Evolutionary conservation across 2,113 vertebrate species (phyloP).

Genomic region (Rhabdornis inornatus): DNA sequence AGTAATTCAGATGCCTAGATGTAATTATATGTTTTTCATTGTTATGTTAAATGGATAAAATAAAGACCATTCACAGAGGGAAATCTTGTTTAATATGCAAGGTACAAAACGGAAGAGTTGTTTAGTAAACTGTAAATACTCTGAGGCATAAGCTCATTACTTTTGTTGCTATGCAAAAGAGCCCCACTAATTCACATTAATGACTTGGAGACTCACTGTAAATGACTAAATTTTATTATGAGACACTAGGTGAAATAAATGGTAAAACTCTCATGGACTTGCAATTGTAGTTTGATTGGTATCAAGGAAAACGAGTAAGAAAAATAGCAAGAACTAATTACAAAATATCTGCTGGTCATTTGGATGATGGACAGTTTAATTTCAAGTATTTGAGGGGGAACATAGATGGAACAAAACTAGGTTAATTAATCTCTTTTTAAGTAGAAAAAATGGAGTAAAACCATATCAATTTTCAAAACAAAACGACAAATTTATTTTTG

Average conservation of each 20-base stretch:
- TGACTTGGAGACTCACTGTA: neutral
- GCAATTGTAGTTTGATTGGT: neutral
- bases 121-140: slow-evolving; percentile 20
- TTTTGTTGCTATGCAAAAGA: neutral
- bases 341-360: neutral
- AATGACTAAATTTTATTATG: neutral
- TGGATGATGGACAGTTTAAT: neutral
- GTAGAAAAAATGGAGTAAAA: neutral
- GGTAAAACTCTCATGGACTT: neutral
- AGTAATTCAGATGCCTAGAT: neutral
- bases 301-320: neutral
- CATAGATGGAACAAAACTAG: neutral
- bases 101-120: neutral
- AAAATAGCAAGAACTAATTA: neutral
- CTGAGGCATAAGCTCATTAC: neutral
- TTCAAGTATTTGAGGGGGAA: neutral
- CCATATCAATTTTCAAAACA: neutral
- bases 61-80: neutral
- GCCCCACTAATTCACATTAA: neutral
- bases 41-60: neutral
- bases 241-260: neutral
- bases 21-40: neutral
- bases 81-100: neutral
- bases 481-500: neutral
- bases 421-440: neutral